Base-by-base conservation (phyloP, 2,797 vertebrate genomes). In the Gymnopithys bicolor region DNA sequence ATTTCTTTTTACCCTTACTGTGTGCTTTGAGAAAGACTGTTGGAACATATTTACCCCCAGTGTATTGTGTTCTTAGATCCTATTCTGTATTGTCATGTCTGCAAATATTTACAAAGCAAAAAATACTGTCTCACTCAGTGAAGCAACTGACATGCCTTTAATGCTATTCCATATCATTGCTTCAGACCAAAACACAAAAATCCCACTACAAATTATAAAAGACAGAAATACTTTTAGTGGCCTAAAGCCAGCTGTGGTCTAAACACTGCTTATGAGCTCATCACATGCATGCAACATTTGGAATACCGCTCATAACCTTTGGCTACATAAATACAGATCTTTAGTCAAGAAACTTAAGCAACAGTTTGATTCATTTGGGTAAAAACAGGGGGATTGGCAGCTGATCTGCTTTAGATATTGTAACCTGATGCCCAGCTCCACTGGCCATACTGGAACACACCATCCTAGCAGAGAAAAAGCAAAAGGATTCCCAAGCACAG, bases 71-170 rank as follows among this genome's bases (percentile, higher is more conserved):
- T 77, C 35, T 86, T 58, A 92, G 84, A 91, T 82, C 45, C 32
- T 52, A 35, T 59, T 84, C 39, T 7, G 5, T 71, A 78, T 33
- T 62, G 41, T 75, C 78, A 75, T 33, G 53, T 69, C 73, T 81
- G 62, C 62, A 92, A 94, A 91, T 86, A 95, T 89, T 95, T 95
- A 91, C 66, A 78, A 91, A 84, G 59, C 46, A 84, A 89, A 89
- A 95, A 86, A 53, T n/a, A 90, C 45, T 33, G 51, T 55, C 70
- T 90, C 46, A 43, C 74, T 71, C 86, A 67, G 84, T 78, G 79
- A 43, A 6, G 5, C 52, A 94, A 80, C 24, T 53, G 89, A 87
- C n/a, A 59, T 33, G 64, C 62, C 87, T 92, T 94, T 93, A 91
- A 93, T 91, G 68, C 23, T 91, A 51, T 78, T 95, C 86, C 63